Evolutionary conservation across 2,113 vertebrate genomes (phyloP).

Genomic region (Pantherophis guttatus): DNA sequence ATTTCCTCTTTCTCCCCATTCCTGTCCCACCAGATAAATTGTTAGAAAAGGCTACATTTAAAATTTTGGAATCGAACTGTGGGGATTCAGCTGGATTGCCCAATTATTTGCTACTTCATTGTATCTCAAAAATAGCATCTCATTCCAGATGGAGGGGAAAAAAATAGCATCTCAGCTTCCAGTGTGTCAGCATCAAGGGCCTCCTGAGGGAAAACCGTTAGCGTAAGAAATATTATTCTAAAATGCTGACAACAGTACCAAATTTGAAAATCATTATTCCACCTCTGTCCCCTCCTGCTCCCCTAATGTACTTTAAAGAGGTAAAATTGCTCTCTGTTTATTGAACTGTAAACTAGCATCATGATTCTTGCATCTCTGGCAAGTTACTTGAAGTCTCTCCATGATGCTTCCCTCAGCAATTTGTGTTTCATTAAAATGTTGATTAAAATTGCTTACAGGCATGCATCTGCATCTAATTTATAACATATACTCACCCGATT

Average conservation of each 20-base stretch:
- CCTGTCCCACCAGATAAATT: not conserved
- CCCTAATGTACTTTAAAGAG: not conserved
- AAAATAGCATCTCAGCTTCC: not conserved
- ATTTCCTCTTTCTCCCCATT: not conserved
- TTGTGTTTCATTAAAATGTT: slow-evolving; percentile 20
- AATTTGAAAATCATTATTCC: slow-evolving; percentile 11
- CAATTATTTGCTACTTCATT: not conserved
- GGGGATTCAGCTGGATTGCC: not conserved
- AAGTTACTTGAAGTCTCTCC: not conserved
- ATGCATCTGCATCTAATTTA: not conserved
- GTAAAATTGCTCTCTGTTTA: not conserved
- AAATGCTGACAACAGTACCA: not conserved
- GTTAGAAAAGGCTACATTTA: not conserved
- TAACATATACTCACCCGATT: not conserved
- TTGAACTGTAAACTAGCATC: slow-evolving; percentile 5
- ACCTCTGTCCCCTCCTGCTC: not conserved
- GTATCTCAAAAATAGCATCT: not conserved
- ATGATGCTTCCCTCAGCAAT: slow-evolving; percentile 9
- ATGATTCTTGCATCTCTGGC: slow-evolving; percentile 1
- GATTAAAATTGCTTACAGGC: slow-evolving; percentile 9
- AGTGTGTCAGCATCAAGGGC: not conserved
- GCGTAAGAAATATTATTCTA: not conserved
- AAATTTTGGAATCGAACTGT: not conserved
- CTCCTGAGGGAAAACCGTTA: not conserved
- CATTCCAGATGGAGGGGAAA: not conserved